Percentiles rank a stretch among this genome's conserved stretches.
Evolutionary conservation across 2,888 invertebrate species (phyloP).

Genomic region (Aspidiotus rigidus): DNA sequence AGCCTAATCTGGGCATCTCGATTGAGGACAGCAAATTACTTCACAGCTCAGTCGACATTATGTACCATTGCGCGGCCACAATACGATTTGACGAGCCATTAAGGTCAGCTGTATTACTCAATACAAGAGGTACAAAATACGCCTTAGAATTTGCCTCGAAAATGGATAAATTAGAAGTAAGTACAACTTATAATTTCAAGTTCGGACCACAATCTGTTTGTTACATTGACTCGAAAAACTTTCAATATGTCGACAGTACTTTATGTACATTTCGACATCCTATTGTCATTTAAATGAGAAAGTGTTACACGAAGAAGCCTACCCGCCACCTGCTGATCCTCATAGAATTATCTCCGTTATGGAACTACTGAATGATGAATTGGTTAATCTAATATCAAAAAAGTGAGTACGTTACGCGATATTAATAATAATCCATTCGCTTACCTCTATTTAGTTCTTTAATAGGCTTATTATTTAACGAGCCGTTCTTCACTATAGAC

Average conservation of each 20-base stretch:
- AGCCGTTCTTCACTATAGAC: no score
- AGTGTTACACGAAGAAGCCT: constrained; percentile 67
- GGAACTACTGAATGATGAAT: constrained; percentile 57
- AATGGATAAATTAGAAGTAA: constrained; percentile 63
- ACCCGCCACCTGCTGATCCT: constrained; percentile 55
- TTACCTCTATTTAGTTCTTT: no score
- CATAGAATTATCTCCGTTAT: constrained; percentile 51
- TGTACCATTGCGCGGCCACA: constrained; percentile 72
- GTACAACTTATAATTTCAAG: constrained; percentile 6
- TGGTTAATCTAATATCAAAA: constrained; percentile 54
- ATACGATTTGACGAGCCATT: constrained; percentile 81
- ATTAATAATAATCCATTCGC: no score
- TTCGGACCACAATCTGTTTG: no score
- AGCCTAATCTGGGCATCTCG: constrained; percentile 60
- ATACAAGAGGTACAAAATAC: constrained; percentile 81
- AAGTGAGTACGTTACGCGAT: constrained; percentile 45
- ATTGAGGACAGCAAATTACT: constrained; percentile 55
- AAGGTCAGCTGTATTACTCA: constrained; percentile 79
- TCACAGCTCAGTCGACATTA: constrained; percentile 61
- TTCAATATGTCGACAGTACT: constrained; percentile 45
- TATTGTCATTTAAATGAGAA: constrained; percentile 80
- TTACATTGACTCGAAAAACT: no score
- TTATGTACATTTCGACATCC: constrained; percentile 83
- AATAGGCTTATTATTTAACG: no score
- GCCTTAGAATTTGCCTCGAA: constrained; percentile 71